These are phyloP conservation scores for Hyposmocoma kahamanoa DNA, from an alignment of 1,140 invertebrate species.

Conservation along the genomic window DNA sequence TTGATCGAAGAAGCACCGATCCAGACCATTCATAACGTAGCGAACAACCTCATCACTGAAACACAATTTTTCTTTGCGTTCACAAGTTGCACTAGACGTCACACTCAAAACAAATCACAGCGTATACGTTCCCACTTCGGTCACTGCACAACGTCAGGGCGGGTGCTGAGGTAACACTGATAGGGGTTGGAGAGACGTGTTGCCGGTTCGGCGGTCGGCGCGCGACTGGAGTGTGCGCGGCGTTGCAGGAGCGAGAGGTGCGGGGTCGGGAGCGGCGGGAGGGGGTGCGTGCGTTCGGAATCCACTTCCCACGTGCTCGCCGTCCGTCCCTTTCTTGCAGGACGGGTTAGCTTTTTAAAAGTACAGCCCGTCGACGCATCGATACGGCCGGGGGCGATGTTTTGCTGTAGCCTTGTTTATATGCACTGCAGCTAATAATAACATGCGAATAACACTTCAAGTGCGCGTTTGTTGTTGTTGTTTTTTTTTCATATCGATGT, in stretches of 20 bases:
- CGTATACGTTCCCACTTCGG: slow-evolving; percentile 42
- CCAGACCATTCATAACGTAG: slow-evolving; percentile 70
- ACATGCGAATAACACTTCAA: slow-evolving; percentile 51
- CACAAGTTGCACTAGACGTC: slow-evolving; percentile 46
- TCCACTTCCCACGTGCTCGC: slow-evolving; percentile 66
- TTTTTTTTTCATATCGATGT: slow-evolving; percentile 40
- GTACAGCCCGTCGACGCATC: slow-evolving; percentile 52
- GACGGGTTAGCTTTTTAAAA: slow-evolving; percentile 71
- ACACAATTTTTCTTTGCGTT: slow-evolving; percentile 52
- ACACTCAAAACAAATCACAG: slow-evolving; percentile 63
- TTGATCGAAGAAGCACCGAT: slow-evolving; percentile 71
- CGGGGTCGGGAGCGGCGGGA: slow-evolving; percentile 26
- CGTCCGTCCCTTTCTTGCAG: slow-evolving; percentile 57
- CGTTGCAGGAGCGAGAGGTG: slow-evolving; percentile 22
- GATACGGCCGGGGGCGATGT: slow-evolving; percentile 51
- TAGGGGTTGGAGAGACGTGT: slow-evolving; percentile 26
- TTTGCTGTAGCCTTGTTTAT: slow-evolving; percentile 59
- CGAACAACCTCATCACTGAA: slow-evolving; percentile 60
- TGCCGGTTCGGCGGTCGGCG: slow-evolving; percentile 56
- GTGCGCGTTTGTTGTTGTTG: slow-evolving; percentile 44
- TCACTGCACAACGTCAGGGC: slow-evolving; percentile 63
- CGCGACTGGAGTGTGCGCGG: slow-evolving; percentile 64
- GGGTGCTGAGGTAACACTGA: slow-evolving; percentile 30
- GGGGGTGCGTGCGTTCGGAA: slow-evolving; percentile 69
- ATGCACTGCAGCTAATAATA: slow-evolving; percentile 65